phyloP scores from a whole-genome alignment of 2,888 invertebrate species.

The Graphium colonna region DNA sequence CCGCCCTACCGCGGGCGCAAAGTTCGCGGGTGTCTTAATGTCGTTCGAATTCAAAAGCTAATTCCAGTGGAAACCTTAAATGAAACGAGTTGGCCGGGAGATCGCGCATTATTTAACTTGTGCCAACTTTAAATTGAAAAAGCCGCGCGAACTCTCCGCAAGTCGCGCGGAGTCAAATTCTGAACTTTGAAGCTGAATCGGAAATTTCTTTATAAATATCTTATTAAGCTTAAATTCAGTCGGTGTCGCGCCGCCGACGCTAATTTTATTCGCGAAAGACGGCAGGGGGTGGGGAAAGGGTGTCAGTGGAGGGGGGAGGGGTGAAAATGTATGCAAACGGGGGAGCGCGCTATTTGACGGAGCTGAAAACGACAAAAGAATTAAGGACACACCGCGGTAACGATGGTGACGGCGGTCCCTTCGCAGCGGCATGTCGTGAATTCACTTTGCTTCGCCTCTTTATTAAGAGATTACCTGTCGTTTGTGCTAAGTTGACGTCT shows the following conservation, averaged over 20 bases:
- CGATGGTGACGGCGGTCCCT: slow-evolving; percentile 38
- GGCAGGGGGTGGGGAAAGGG: slow-evolving; percentile 51
- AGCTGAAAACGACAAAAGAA: slow-evolving; percentile 78
- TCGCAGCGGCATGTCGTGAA: slow-evolving; percentile 46
- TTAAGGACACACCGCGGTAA: slow-evolving; percentile 48
- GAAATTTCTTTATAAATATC: slow-evolving; percentile 80
- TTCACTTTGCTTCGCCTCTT: slow-evolving; percentile 64
- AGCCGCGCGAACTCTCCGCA: slow-evolving; percentile 74
- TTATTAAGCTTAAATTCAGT: slow-evolving; percentile 79
- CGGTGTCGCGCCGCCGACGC: slow-evolving; percentile 79
- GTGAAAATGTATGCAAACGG: slow-evolving; percentile 77
- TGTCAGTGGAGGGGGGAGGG: slow-evolving; percentile 37
- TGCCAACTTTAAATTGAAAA: slow-evolving; percentile 79
- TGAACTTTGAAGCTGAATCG: slow-evolving; percentile 79
- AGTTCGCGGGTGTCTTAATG: slow-evolving; percentile 60
- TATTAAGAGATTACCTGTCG: slow-evolving; percentile 63
- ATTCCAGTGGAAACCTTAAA: slow-evolving; percentile 78
- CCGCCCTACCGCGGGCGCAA: slow-evolving; percentile 15
- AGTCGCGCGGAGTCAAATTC: slow-evolving; percentile 70
- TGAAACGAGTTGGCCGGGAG: slow-evolving; percentile 73
- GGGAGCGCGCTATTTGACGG: slow-evolving; percentile 73
- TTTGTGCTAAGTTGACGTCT: slow-evolving; percentile 25
- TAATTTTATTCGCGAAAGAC: slow-evolving; percentile 78
- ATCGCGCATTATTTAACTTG: slow-evolving; percentile 79
- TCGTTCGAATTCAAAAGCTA: slow-evolving; percentile 75